Conservation (phyloP, 2,888 invertebrate genomes). For the Heliconius cydno region DNA sequence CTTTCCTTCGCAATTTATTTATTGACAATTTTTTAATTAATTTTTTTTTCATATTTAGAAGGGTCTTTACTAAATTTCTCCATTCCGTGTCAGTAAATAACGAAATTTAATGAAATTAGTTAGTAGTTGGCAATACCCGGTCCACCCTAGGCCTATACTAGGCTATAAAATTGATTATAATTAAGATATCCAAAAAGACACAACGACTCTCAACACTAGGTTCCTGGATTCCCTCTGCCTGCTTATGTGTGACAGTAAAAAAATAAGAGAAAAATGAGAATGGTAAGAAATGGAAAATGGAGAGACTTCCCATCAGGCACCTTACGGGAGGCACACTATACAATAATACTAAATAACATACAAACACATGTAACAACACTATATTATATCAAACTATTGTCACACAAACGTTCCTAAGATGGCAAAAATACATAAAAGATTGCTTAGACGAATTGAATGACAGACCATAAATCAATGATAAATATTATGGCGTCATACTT, state of each 20-base stretch:
- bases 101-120: no score
- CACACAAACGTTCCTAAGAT: constrained; percentile 16
- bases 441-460: constrained; percentile 35
- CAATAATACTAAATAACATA: background rate
- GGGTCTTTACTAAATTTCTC: no score
- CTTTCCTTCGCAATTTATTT: background rate
- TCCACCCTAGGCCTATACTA: no score
- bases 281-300: background rate
- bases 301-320: background rate
- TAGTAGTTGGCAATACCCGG: no score
- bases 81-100: no score
- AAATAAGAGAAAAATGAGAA: background rate
- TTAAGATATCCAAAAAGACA: no score
- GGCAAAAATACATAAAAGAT: constrained; percentile 42
- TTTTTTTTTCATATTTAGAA: no score
- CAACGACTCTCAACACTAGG: background rate
- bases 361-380: background rate
- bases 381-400: background rate
- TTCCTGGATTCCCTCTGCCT: background rate
- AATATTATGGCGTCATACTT: constrained; percentile 28
- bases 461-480: constrained; percentile 35
- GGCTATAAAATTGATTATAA: no score
- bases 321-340: background rate
- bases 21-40: background rate
- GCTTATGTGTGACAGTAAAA: background rate